Evolutionary conservation across 2,113 vertebrate species (phyloP), one percentile per base, ranked within the genome.

Genomic region (Catharus bicknelli): DNA sequence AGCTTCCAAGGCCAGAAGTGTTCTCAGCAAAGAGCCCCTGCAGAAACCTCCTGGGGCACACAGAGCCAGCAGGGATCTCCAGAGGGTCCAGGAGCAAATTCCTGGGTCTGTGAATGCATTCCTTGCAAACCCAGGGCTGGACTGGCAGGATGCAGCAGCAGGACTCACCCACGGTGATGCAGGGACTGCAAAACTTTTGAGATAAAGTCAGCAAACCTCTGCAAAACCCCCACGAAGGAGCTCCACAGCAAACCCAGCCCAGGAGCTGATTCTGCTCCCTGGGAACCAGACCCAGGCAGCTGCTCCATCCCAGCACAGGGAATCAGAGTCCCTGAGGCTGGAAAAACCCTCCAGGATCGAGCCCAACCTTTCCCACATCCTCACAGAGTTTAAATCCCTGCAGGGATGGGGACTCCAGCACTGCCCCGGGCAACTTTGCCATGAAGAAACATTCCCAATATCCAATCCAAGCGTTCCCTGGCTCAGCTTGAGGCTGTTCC

Each of bases 161-260:
- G 29, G 26, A 7, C 20, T 32, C 45, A 20, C 27, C 47, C n/a
- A 1, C 1, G 9, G 34, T 0, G 0, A 17, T 17, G 18, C 0
- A 1, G 0, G 11, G 4, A 6, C 34, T 25, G 40, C 5, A 17
- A 8, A 4, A 48, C 6, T 8, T 69, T 51, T 38, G 9, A 16
- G 13, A 5, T 7, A 2, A 50, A 86, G 22, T 5, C 51, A 38
- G 43, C 26, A 42, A 21, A 63, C 2, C 32, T 59, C 72, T 13
- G 9, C 21, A 40, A 18, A 5, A 27, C 5, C 25, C 10, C 50
- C 22, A 0, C 0, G 1, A 16, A 59, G 2, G 7, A n/a, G 9
- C 14, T 38, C 62, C 1, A 1, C 34, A 3, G 50, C 45, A 57
- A 61, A 32, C 5, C 3, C 6, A 69, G 11, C n/a, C 29, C 68